These are phyloP conservation scores for Cordilura impudica DNA, from an alignment of 2,888 invertebrate species.

Conservation along the genomic window DNA sequence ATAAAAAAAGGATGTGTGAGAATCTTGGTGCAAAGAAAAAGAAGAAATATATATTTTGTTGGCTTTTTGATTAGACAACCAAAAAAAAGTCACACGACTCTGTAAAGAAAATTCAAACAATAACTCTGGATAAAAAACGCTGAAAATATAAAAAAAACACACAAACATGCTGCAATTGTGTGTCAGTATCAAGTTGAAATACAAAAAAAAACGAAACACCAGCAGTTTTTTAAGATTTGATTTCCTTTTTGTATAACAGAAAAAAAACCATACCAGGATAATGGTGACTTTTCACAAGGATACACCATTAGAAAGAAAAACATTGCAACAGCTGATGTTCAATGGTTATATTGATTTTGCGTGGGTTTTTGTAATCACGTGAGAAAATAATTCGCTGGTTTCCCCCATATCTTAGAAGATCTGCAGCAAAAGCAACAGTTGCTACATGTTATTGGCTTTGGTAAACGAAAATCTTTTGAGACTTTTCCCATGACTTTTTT, in stretches of 20 bases:
- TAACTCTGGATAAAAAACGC: constrained; percentile 1
- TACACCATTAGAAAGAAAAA: neutral
- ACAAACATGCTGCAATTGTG: constrained; percentile 45
- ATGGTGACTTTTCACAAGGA: constrained; percentile 19
- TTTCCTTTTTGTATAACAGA: constrained; percentile 39
- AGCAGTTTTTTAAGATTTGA: constrained; percentile 40
- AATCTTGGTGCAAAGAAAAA: constrained; percentile 46
- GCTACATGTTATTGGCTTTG: neutral
- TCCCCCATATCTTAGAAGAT: constrained; percentile 11
- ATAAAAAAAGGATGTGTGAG: constrained; percentile 45
- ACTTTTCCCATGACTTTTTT: constrained; percentile 58
- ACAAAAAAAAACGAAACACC: constrained; percentile 21
- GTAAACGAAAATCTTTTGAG: constrained; percentile 16
- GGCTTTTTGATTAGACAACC: constrained; percentile 57
- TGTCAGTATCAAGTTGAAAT: neutral
- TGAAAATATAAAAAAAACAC: constrained; percentile 36
- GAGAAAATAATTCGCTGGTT: constrained; percentile 47
- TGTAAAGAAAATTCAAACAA: constrained; percentile 20
- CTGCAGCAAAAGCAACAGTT: constrained; percentile 43
- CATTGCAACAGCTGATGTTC: constrained; percentile 43
- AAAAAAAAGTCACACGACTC: constrained; percentile 60
- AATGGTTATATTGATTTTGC: constrained; percentile 42
- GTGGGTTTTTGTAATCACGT: constrained; percentile 40
- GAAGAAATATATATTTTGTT: constrained; percentile 8
- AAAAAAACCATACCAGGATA: neutral